Base-by-base conservation (phyloP, 2,113 vertebrate genomes). In the Cisticola juncidis region DNA sequence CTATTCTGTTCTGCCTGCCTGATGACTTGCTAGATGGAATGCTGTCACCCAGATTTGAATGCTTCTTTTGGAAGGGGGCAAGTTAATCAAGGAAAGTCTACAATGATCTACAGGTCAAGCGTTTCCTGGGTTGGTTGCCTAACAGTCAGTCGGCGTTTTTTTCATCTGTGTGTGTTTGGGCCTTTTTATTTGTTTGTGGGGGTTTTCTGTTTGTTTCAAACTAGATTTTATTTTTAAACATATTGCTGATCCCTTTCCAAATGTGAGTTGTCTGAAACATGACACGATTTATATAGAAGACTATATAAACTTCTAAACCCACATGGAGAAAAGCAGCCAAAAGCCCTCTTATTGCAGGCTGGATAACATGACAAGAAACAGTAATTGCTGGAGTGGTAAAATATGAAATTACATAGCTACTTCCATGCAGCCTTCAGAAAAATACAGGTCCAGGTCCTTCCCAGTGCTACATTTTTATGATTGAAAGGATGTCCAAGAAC, bases 1-100 rank as follows among this genome's bases (percentile, higher is more conserved):
- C 72, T 92, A 35, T 57, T 90, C 92, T 58, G 21, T 50, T 93
- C 83, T 69, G 79, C 57, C 88, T 93, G 74, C 54, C 58, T 81
- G 80, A 62, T 36, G 54, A 86, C 58, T 84, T 71, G 56, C 38
- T 74, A 80, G 42, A 5, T 70, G 76, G 94, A 90, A 95, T 77
- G 82, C 35, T 38, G 47, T 80, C 38, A 81, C 31, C 25, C 35
- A 83, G 38, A 94, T 86, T 16, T 50, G 42, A 88, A 90, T 58
- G 26, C 12, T 83, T 47, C 53, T 88, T 90, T 62, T 73, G 38
- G 38, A 86, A 86, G n/a, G 12, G 14, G 62, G 5, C 61, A 82
- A 86, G 14, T 77, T 82, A 61, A 79, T 57, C 48, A 82, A 76
- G 54, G 42, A 38, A 92, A 90, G 47, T 65, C 31, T 47, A 22